phyloP scores from a whole-genome alignment of 1,140 invertebrate genomes.

The Lycorma delicatula region DNA sequence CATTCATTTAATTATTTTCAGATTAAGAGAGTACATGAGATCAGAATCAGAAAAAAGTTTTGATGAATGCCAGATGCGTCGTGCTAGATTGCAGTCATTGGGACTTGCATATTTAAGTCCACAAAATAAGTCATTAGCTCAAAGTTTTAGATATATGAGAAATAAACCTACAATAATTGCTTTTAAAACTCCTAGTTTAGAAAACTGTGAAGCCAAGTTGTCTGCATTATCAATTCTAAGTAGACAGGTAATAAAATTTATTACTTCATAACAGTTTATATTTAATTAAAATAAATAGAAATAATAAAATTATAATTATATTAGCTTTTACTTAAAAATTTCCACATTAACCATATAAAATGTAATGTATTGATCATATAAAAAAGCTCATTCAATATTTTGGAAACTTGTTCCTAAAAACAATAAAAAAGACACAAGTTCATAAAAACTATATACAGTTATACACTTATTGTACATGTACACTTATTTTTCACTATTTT shows the following conservation, averaged over 20 bases:
- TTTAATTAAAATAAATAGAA: slow-evolving; percentile 3
- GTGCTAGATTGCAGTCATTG: slow-evolving; percentile 52
- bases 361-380: no score
- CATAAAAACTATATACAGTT: no score
- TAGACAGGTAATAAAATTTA: slow-evolving; percentile 23
- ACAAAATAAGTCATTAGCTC: slow-evolving; percentile 65
- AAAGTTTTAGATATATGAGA: slow-evolving; percentile 77
- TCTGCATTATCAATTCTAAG: slow-evolving; percentile 27
- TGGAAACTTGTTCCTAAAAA: no score
- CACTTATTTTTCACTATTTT: no score
- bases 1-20: slow-evolving; percentile 39
- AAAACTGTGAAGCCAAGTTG: slow-evolving; percentile 46
- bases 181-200: slow-evolving; percentile 57
- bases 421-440: no score
- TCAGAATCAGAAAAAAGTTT: slow-evolving; percentile 71
- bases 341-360: no score
- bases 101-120: slow-evolving; percentile 61
- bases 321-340: no score
- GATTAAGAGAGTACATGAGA: slow-evolving; percentile 57
- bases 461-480: no score
- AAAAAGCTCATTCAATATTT: no score
- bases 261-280: background rate
- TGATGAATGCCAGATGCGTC: slow-evolving; percentile 53
- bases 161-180: slow-evolving; percentile 79
- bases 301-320: no score